Evolutionary conservation across 1,140 invertebrate genomes (phyloP).

Genomic region (Araneus ventricosus): DNA sequence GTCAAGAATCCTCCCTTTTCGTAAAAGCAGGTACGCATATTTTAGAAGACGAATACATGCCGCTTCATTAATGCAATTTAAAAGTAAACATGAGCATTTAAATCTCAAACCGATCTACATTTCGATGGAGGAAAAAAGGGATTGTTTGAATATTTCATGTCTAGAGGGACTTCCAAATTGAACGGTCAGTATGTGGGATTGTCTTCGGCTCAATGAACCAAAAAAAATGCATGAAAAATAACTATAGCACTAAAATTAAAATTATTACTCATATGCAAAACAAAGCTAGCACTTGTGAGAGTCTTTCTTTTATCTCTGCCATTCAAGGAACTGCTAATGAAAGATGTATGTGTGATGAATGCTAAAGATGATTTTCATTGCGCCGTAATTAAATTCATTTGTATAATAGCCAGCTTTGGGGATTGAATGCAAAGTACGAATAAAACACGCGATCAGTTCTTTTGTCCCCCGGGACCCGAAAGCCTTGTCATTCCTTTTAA

Average conservation of each 20-base stretch:
- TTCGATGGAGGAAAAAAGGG: conserved; percentile 63
- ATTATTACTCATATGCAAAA: conserved; percentile 73
- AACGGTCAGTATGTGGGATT: conserved; percentile 70
- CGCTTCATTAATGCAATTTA: conserved; percentile 75
- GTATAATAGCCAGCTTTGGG: conserved; percentile 69
- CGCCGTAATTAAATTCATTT: conserved; percentile 74
- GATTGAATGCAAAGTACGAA: conserved; percentile 43
- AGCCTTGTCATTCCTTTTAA: conserved; percentile 60
- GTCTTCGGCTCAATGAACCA: neutral
- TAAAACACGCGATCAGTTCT: conserved; percentile 48
- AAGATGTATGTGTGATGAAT: conserved; percentile 70
- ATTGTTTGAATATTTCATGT: conserved; percentile 73
- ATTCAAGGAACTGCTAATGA: conserved; percentile 73
- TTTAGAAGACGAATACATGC: conserved; percentile 68
- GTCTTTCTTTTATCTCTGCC: conserved; percentile 61
- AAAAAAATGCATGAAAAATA: conserved; percentile 36
- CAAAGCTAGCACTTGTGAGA: conserved; percentile 28
- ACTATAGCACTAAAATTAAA: conserved; percentile 60
- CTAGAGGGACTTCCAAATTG: conserved; percentile 57
- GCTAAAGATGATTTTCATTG: conserved; percentile 66
- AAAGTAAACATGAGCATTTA: conserved; percentile 75
- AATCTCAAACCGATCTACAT: conserved; percentile 73
- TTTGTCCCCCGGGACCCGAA: conserved; percentile 5
- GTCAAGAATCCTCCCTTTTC: conserved; percentile 48
- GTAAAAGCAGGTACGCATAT: conserved; percentile 59